A percentile compares a stretch with the other conserved stretches of the same genome.
Evolutionary conservation across 2,113 vertebrate species (phyloP).

Genomic region (Mionectes macconnelli): DNA sequence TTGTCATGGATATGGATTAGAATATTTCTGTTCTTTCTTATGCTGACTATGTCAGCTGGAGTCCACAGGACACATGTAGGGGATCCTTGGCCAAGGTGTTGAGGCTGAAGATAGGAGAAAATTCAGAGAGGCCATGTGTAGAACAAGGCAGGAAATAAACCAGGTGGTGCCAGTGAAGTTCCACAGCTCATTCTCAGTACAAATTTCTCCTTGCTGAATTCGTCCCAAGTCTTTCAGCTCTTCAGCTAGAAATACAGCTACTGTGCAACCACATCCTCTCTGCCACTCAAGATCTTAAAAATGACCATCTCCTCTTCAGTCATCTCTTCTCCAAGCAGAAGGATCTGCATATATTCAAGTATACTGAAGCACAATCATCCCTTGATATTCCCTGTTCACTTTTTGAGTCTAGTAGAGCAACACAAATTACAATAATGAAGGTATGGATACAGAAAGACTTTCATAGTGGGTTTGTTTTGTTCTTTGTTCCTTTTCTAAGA

Average conservation of each 20-base stretch:
- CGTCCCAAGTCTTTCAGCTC: neutral
- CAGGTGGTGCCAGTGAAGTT: neutral
- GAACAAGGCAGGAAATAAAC: neutral
- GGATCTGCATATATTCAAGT: neutral
- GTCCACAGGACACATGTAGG: fast-evolving
- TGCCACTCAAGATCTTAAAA: neutral
- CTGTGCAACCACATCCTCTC: neutral
- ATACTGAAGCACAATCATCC: neutral
- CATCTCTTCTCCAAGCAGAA: neutral
- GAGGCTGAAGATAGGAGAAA: neutral
- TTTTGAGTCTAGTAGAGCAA: neutral
- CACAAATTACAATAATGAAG: neutral
- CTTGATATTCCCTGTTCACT: neutral
- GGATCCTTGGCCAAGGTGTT: neutral
- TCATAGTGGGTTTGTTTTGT: neutral
- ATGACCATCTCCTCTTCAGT: neutral
- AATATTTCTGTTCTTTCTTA: neutral
- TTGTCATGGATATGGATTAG: neutral
- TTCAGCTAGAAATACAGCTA: neutral
- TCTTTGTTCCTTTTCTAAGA: neutral
- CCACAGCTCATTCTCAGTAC: neutral
- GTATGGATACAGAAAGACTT: neutral
- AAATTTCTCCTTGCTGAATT: neutral
- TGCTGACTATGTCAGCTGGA: neutral
- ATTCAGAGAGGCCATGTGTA: neutral